Evolutionary conservation across 2,888 invertebrate species (phyloP), one percentile per base, ranked within the genome.

Genomic region (Pherbina coryleti): DNA sequence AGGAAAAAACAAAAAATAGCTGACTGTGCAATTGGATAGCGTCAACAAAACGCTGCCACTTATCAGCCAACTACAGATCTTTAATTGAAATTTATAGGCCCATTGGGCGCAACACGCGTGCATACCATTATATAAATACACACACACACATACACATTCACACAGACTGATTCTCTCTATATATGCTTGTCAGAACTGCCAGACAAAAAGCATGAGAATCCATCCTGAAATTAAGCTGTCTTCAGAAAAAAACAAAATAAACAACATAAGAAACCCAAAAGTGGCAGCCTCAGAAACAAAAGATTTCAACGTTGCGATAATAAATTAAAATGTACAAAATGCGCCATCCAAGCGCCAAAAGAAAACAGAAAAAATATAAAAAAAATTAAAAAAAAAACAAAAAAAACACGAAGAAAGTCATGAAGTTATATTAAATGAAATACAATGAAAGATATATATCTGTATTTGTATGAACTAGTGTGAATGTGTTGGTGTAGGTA

Each of bases 11-110:
- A 31, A 34, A 37, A 66, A 28, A 14, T 4, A 37, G 17, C 64
- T 66, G 49, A 28, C 22, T n/a, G 25, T 69, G 64, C 49, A 57
- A 72, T 37, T 57, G 17, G 51, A 74, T 64, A 64, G 31, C 11
- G 37, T 11, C 60, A 57, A 44, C 71, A 55, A 60, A 60, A 60
- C 44, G 37, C 44, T 44, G 28, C 60, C 3, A 53, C 66, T 66
- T 66, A 75, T 66, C 66, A 34, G 34, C 34, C 51, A 25, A 34
- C 55, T 66, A 60, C 31, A 64, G 75, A 64, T 66, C 75, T 75
- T 75, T 75, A 75, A 75, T 75, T 75, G 75, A 66, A 75, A 75
- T 75, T 75, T 66, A 66, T 75, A 53, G 55, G 37, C 53, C 8
- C 66, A 66, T 9, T 53, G 49, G 62, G 62, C 62, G 44, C 49